Evolutionary conservation across 2,888 invertebrate species (phyloP).

Genomic region (Malacosoma neustria): DNA sequence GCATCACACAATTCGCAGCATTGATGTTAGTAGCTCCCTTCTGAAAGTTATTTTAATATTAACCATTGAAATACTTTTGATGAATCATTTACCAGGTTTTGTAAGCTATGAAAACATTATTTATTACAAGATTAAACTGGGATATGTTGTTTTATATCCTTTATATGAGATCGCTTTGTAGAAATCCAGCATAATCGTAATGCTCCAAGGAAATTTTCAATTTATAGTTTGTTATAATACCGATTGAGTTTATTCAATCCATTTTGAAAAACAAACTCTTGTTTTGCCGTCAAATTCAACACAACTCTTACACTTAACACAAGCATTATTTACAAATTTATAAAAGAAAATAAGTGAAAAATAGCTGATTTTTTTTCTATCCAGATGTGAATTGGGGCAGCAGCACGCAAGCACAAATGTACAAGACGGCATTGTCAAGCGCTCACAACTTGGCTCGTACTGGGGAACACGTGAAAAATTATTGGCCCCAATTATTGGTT

Average conservation of each 20-base stretch:
- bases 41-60: slow-evolving; percentile 26
- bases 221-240: no score
- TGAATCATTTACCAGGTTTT: neutral
- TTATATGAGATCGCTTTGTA: no score
- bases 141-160: no score
- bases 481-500: slow-evolving; percentile 92
- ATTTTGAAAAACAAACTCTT: no score
- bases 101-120: neutral
- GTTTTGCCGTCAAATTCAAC: no score
- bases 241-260: no score
- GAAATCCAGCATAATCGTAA: no score
- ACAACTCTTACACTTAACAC: no score
- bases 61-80: slow-evolving; percentile 9
- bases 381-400: slow-evolving; percentile 97
- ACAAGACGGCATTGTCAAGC: slow-evolving; percentile 91
- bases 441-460: slow-evolving; percentile 87
- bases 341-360: no score
- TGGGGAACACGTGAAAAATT: slow-evolving; percentile 98
- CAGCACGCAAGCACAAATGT: slow-evolving; percentile 96
- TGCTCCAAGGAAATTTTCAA: no score
- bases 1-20: slow-evolving; percentile 29
- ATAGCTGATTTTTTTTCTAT: neutral
- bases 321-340: no score
- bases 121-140: neutral
- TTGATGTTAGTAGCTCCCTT: slow-evolving; percentile 25